These are phyloP conservation scores for Morus bassanus DNA, from an alignment of 2,797 vertebrate species.

Conservation along the genomic window DNA sequence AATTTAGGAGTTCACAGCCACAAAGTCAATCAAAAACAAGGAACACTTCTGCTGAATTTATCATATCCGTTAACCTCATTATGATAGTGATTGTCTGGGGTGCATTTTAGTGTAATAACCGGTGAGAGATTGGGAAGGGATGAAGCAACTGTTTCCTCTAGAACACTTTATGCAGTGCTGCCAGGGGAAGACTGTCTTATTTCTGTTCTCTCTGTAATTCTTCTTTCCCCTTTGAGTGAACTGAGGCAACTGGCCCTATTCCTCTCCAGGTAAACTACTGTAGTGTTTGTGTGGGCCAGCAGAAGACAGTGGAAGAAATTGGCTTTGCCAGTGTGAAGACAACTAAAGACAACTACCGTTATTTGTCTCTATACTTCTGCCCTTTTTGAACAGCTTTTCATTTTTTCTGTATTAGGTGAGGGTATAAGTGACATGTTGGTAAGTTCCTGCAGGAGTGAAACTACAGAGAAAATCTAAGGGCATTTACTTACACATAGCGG, in stretches of 20 bases:
- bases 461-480: background rate
- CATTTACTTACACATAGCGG: background rate
- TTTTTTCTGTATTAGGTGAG: background rate
- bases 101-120: constrained; percentile 60
- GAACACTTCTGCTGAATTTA: constrained; percentile 48
- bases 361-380: background rate
- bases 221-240: constrained; percentile 14
- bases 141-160: constrained; percentile 50
- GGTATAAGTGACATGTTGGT: background rate
- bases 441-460: background rate
- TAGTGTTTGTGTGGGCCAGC: background rate
- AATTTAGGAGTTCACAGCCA: constrained; percentile 20
- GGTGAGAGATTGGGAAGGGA: constrained; percentile 49
- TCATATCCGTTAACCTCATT: constrained; percentile 66
- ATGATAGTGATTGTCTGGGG: constrained; percentile 62
- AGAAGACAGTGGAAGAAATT: background rate
- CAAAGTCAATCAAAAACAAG: constrained; percentile 55
- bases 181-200: constrained; percentile 36
- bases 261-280: background rate
- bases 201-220: constrained; percentile 45
- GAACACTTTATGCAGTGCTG: constrained; percentile 29
- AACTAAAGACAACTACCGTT: background rate
- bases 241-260: background rate
- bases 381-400: background rate
- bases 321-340: background rate